A percentile compares a stretch with the other conserved stretches of the same genome.
Conservation (phyloP, 2,888 invertebrate species). For the Troides oblongomaculatus region DNA sequence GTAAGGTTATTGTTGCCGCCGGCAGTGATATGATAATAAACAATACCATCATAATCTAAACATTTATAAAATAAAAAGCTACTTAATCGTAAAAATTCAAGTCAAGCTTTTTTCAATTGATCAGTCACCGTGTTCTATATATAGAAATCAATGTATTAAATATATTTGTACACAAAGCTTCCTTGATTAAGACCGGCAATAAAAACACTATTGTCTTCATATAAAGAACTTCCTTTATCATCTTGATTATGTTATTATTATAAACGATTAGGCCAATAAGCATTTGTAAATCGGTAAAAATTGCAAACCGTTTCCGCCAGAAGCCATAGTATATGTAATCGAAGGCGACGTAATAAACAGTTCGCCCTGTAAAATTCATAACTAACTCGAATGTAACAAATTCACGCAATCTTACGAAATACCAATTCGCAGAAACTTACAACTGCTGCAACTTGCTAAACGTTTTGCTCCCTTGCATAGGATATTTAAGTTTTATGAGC, state of each 20-base stretch:
- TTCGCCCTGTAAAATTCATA: slow-evolving; percentile 27
- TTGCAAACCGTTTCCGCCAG: slow-evolving; percentile 5
- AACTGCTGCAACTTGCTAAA: slow-evolving; percentile 5
- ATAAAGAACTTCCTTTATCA: neutral
- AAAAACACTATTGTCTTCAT: too few relatives aligned
- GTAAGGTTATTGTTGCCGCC: slow-evolving; percentile 26
- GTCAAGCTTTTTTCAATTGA: too few relatives aligned
- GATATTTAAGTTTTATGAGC: slow-evolving; percentile 9
- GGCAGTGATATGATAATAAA: slow-evolving; percentile 7
- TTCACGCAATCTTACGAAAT: slow-evolving; percentile 26
- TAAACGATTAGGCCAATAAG: neutral
- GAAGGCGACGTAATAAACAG: slow-evolving; percentile 20
- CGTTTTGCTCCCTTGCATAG: slow-evolving; percentile 17
- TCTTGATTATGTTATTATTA: neutral
- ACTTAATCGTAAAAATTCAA: too few relatives aligned
- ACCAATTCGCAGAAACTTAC: slow-evolving; percentile 18
- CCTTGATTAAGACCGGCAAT: too few relatives aligned
- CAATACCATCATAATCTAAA: neutral
- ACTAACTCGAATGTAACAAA: slow-evolving; percentile 27
- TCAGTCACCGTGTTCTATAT: too few relatives aligned
- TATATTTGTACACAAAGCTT: too few relatives aligned
- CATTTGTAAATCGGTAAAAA: neutral
- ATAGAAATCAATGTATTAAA: too few relatives aligned
- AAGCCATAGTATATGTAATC: slow-evolving; percentile 1
- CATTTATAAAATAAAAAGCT: neutral